Evolutionary conservation across 2,888 invertebrate species (phyloP).

Genomic region (Luperina testacea): DNA sequence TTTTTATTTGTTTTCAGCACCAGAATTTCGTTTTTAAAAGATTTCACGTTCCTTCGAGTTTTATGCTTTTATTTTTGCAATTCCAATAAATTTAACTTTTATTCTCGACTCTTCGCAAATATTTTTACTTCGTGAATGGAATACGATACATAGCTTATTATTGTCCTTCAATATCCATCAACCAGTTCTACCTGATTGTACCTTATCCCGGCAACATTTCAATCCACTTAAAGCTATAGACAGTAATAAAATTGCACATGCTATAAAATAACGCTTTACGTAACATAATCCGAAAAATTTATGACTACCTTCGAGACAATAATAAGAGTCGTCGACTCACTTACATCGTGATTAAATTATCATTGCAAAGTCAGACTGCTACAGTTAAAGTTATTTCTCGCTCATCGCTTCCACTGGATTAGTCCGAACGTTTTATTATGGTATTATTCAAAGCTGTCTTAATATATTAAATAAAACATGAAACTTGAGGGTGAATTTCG

Average conservation of each 20-base stretch:
- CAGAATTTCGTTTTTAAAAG: not conserved
- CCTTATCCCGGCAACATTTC: constrained; percentile 40
- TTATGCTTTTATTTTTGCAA: not conserved
- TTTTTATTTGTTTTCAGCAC: constrained; percentile 8
- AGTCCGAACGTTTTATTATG: constrained; percentile 73
- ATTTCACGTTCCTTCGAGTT: not conserved
- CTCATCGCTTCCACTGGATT: constrained; percentile 74
- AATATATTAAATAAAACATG: constrained; percentile 57
- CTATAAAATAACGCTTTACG: constrained; percentile 74
- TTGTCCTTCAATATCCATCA: not conserved
- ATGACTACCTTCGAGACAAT: constrained; percentile 79
- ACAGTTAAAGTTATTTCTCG: constrained; percentile 75
- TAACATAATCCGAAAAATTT: constrained; percentile 76
- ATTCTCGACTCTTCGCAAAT: not conserved
- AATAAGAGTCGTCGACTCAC: constrained; percentile 79
- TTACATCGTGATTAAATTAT: constrained; percentile 88
- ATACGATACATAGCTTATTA: not conserved
- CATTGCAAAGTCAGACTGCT: constrained; percentile 85
- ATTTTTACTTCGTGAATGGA: not conserved
- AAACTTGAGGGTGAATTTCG: constrained; percentile 28
- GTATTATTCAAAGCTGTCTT: constrained; percentile 69
- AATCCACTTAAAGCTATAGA: constrained; percentile 60
- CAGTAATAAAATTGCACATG: constrained; percentile 65
- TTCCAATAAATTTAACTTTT: not conserved
- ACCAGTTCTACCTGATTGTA: not conserved